A percentile compares a stretch with the other conserved stretches of the same genome.
Evolutionary conservation across 2,888 invertebrate genomes (phyloP).

Genomic region (Timema cristinae): DNA sequence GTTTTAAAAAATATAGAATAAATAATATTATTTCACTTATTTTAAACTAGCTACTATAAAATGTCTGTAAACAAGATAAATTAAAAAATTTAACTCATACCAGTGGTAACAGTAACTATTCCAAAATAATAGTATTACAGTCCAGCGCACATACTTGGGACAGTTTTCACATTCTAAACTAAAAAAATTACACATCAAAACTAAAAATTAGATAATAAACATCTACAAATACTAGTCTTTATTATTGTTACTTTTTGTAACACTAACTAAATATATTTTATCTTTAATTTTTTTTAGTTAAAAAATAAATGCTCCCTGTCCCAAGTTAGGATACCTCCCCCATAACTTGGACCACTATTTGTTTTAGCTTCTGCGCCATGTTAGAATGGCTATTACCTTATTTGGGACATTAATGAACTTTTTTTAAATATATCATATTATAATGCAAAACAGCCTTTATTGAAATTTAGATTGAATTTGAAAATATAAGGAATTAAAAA

Average conservation of each 20-base stretch:
- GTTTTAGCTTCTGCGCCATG: not conserved
- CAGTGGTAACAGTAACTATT: too few relatives aligned
- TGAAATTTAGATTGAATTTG: too few relatives aligned
- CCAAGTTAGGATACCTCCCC: slow-evolving; percentile 1
- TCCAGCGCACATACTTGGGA: slow-evolving; percentile 9
- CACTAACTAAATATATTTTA: too few relatives aligned
- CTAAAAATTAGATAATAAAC: not conserved
- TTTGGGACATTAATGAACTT: not conserved
- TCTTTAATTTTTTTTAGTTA: not conserved
- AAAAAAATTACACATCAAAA: not conserved
- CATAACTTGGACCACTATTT: slow-evolving; percentile 6
- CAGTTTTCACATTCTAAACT: not conserved
- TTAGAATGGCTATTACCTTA: slow-evolving; percentile 1
- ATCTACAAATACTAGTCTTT: too few relatives aligned
- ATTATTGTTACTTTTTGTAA: too few relatives aligned
- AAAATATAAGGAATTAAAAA: too few relatives aligned
- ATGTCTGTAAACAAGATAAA: too few relatives aligned
- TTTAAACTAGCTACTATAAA: too few relatives aligned
- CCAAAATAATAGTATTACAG: not conserved
- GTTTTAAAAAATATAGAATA: too few relatives aligned
- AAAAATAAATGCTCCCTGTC: not conserved
- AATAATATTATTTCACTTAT: too few relatives aligned
- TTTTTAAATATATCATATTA: not conserved
- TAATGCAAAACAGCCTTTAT: not conserved
- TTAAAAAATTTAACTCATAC: too few relatives aligned